A percentile compares a stretch with the other conserved stretches of the same genome.
Conservation (phyloP, 1,140 invertebrate species). For the Coptotermes formosanus region DNA sequence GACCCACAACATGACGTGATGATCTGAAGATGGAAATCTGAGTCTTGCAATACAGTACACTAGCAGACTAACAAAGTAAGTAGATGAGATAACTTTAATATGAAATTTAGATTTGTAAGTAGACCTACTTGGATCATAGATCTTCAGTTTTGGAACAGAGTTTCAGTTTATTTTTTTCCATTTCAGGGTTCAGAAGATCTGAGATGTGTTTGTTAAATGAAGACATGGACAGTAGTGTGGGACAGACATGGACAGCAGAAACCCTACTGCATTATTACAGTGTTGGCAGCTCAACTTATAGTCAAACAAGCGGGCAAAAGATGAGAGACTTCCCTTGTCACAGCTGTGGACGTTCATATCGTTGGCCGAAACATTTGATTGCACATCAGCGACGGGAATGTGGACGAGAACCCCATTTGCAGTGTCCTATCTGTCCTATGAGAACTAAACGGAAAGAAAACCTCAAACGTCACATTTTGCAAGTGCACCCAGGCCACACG, state of each 20-base stretch:
- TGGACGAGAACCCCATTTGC: constrained; percentile 50
- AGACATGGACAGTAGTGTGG: not conserved
- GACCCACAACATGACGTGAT: too few relatives aligned
- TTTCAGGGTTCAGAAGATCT: not conserved
- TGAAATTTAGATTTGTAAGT: too few relatives aligned
- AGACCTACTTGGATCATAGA: too few relatives aligned
- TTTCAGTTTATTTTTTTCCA: not conserved
- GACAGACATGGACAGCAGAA: not conserved
- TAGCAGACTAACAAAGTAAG: too few relatives aligned
- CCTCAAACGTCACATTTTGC: constrained; percentile 17
- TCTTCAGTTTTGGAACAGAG: not conserved
- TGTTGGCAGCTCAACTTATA: not conserved
- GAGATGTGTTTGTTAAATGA: not conserved
- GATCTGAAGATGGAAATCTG: too few relatives aligned
- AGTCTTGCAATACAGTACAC: too few relatives aligned
- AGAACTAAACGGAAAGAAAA: constrained; percentile 42
- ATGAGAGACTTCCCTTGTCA: constrained; percentile 47
- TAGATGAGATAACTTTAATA: too few relatives aligned
- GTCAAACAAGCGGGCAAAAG: not conserved
- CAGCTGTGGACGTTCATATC: constrained; percentile 59
- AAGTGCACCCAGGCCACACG: not conserved
- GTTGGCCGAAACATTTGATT: constrained; percentile 54
- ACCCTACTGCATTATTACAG: not conserved
- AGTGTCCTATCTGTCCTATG: constrained; percentile 51
- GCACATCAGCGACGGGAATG: constrained; percentile 53